Evolutionary conservation across 2,797 vertebrate genomes (phyloP).

Genomic region (Mionectes olivaceus): DNA sequence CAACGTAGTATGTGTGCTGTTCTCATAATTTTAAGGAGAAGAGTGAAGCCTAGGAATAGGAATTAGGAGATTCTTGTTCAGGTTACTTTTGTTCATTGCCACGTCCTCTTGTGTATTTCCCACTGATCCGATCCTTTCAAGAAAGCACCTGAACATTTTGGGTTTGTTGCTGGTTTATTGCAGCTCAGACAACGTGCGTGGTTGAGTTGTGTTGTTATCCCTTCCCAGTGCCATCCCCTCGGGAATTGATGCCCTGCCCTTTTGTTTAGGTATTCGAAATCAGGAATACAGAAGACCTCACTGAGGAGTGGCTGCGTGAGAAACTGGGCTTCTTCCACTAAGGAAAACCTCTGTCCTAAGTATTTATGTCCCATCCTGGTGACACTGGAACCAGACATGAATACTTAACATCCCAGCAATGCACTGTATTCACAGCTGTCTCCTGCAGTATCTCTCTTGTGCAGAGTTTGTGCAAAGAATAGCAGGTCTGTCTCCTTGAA

Average conservation of each 20-base stretch:
- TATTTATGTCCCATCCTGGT: conserved; percentile 78
- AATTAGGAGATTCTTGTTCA: background rate
- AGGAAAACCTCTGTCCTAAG: conserved; percentile 71
- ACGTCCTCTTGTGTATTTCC: background rate
- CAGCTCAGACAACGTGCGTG: background rate
- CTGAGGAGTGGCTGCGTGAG: conserved; percentile 92
- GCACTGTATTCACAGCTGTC: conserved; percentile 81
- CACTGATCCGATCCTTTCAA: background rate
- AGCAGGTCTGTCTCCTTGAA: conserved; percentile 75
- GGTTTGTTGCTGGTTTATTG: background rate
- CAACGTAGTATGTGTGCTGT: background rate
- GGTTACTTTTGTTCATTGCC: background rate
- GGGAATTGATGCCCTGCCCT: background rate
- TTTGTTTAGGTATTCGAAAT: conserved; percentile 84
- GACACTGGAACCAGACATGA: conserved; percentile 81
- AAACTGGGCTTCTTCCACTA: conserved; percentile 86
- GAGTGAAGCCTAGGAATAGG: background rate
- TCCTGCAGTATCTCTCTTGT: conserved; percentile 76
- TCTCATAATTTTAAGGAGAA: background rate
- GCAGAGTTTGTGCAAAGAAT: conserved; percentile 76
- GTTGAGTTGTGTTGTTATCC: background rate
- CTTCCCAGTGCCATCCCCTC: background rate
- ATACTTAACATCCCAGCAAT: conserved; percentile 78
- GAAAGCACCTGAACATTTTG: background rate
- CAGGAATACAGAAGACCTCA: conserved; percentile 88